phyloP scores from a whole-genome alignment of 2,797 vertebrate genomes.

The Neosilurus hyrtlii region DNA sequence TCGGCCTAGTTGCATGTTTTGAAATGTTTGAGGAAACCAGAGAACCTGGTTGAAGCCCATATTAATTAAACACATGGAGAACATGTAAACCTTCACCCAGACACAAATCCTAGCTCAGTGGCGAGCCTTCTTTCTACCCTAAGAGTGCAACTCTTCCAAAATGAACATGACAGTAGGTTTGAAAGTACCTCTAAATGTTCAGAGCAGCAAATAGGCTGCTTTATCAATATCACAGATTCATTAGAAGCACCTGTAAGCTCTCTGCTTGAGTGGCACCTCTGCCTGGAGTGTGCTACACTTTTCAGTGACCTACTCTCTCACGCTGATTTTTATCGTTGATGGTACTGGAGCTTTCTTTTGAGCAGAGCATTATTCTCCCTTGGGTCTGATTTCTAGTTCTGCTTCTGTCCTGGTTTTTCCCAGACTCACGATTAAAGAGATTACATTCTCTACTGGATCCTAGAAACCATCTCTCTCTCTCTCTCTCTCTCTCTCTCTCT shows the following conservation, averaged over 20 bases:
- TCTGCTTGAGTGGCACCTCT: not conserved
- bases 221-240: conserved; percentile 29
- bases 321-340: conserved; percentile 59
- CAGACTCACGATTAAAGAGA: conserved; percentile 50
- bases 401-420: conserved; percentile 16
- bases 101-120: not conserved
- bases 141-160: not conserved
- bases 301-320: conserved; percentile 17
- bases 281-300: conserved; percentile 23
- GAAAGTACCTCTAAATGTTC: conserved; percentile 9
- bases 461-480: conserved; percentile 7
- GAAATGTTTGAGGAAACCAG: not conserved
- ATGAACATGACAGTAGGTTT: not conserved
- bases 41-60: not conserved
- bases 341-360: conserved; percentile 48
- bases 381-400: conserved; percentile 57
- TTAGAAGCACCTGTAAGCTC: conserved; percentile 20
- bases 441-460: conserved; percentile 41
- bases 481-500: conserved; percentile 1
- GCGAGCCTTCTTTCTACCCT: not conserved
- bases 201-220: conserved; percentile 18
- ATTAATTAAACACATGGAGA: not conserved
- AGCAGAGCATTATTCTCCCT: conserved; percentile 59
- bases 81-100: not conserved
- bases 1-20: not conserved